phyloP scores from a whole-genome alignment of 2,797 vertebrate species.

The Myotis planiceps region DNA sequence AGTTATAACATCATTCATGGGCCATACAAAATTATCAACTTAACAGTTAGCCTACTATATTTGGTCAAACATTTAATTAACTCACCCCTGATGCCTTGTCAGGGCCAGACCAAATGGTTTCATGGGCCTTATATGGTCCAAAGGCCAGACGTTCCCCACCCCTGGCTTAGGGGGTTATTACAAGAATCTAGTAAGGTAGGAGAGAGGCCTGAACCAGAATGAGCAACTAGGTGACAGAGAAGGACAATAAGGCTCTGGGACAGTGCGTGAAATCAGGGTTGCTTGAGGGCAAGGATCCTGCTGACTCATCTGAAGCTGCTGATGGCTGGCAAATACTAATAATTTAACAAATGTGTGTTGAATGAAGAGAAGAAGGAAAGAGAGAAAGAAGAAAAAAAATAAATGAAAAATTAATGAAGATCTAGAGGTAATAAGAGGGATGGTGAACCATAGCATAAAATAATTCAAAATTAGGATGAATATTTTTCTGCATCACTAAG shows the following conservation, averaged over 20 bases:
- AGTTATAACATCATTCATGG: too few species aligned
- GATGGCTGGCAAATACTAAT: not conserved
- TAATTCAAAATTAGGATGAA: not conserved
- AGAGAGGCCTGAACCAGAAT: not conserved
- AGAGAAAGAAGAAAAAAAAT: not conserved
- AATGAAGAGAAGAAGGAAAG: not conserved
- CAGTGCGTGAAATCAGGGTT: too few species aligned
- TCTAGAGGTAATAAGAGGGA: not conserved
- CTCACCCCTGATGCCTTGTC: too few species aligned
- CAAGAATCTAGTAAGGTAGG: not conserved
- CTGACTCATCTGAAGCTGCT: not conserved
- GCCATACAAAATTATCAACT: too few species aligned
- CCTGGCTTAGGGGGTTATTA: too few species aligned
- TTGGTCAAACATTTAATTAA: too few species aligned
- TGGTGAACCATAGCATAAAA: not conserved
- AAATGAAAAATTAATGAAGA: not conserved
- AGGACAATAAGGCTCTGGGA: not conserved
- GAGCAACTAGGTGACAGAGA: not conserved
- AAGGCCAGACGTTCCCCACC: too few species aligned
- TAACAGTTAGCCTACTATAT: too few species aligned
- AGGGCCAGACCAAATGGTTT: too few species aligned
- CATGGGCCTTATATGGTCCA: too few species aligned
- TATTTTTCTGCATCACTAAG: not conserved
- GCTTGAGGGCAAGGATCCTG: not conserved
- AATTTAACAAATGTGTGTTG: not conserved